Percentiles rank a stretch among this genome's conserved stretches.
Conservation (phyloP, 2,888 invertebrate genomes). For the Eupithecia subumbrata region DNA sequence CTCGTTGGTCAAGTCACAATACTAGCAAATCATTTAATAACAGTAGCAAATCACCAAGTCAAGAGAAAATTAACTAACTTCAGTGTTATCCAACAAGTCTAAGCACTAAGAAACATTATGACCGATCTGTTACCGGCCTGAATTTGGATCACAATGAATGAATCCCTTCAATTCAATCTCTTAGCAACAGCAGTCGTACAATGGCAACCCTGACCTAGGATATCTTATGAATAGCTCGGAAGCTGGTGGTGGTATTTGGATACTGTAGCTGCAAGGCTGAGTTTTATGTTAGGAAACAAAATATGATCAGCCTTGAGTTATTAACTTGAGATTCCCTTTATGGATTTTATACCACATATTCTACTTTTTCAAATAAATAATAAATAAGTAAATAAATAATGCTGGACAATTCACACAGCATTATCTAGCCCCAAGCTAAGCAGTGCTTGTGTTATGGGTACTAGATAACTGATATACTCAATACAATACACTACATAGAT, state of each 20-base stretch:
- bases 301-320: neutral
- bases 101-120: conserved; percentile 14
- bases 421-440: no score
- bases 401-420: no score
- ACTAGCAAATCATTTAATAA: neutral
- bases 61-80: conserved; percentile 5
- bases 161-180: conserved; percentile 26
- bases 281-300: neutral
- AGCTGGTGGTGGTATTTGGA: conserved; percentile 7
- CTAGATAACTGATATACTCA: no score
- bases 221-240: conserved; percentile 43
- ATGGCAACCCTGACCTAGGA: conserved; percentile 40
- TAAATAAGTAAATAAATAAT: no score
- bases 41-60: neutral
- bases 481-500: no score
- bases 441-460: no score
- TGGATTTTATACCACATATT: neutral
- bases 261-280: neutral
- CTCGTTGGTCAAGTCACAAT: neutral
- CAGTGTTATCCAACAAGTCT: neutral
- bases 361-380: no score
- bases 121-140: conserved; percentile 3
- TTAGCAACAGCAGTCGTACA: conserved; percentile 26
- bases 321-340: neutral
- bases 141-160: conserved; percentile 31